phyloP scores from a whole-genome alignment of 1,140 invertebrate species.

The Orchestia grillus region DNA sequence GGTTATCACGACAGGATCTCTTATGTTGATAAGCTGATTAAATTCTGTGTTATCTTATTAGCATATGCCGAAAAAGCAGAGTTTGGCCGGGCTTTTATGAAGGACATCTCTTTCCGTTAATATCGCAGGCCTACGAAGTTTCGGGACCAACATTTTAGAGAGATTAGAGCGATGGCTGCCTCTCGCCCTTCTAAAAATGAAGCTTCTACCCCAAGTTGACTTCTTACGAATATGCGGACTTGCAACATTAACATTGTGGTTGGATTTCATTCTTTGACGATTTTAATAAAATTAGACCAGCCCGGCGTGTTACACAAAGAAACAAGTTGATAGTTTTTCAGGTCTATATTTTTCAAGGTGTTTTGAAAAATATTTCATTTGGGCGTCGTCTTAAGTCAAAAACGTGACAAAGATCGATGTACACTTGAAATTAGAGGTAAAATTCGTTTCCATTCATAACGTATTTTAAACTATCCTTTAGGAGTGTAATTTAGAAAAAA shows the following conservation, averaged over 20 bases:
- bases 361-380: neutral
- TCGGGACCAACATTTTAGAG: neutral
- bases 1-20: slow-evolving; percentile 46
- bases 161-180: neutral
- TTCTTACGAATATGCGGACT: neutral
- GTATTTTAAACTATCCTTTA: too few relatives aligned
- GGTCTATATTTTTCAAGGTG: neutral
- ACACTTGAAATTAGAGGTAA: neutral
- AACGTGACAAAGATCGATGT: neutral
- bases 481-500: too few relatives aligned
- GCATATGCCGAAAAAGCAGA: slow-evolving; percentile 14
- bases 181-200: neutral
- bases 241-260: neutral
- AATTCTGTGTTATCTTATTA: slow-evolving; percentile 46
- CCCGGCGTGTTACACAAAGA: neutral
- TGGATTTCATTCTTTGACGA: neutral
- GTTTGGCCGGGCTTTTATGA: neutral
- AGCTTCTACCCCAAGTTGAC: neutral
- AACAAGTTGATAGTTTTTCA: neutral
- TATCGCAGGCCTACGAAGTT: neutral
- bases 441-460: too few relatives aligned
- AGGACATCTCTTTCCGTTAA: neutral
- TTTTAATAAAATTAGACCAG: neutral
- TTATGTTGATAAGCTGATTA: slow-evolving; percentile 47
- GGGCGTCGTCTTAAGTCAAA: neutral